phyloP scores from a whole-genome alignment of 2,113 vertebrate species.

The Athene cunicularia region DNA sequence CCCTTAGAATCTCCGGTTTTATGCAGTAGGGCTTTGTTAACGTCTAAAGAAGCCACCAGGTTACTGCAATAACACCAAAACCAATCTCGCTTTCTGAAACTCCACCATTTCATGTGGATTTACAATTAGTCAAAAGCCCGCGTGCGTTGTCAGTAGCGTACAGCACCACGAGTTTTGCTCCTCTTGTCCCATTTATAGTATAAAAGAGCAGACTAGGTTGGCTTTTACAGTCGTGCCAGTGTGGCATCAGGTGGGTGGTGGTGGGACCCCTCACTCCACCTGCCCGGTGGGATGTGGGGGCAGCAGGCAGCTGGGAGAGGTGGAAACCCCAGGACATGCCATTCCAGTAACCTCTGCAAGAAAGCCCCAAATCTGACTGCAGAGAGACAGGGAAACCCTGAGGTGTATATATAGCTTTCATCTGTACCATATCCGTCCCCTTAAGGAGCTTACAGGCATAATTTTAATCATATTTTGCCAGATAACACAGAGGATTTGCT shows the following conservation, averaged over 20 bases:
- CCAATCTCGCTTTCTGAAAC: neutral
- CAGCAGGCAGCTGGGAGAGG: neutral
- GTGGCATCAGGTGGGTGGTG: fast-evolving
- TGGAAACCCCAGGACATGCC: neutral
- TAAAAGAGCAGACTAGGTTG: neutral
- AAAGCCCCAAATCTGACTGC: neutral
- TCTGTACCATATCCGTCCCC: neutral
- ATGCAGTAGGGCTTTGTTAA: neutral
- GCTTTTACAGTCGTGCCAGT: fast-evolving
- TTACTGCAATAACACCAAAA: neutral
- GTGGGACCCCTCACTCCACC: neutral
- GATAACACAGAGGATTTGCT: neutral
- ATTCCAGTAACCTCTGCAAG: neutral
- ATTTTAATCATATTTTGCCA: neutral
- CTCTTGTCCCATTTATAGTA: fast-evolving
- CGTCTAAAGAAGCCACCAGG: neutral
- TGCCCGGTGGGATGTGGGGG: neutral
- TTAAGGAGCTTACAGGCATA: neutral
- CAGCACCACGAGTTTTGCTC: fast-evolving
- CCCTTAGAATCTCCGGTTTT: neutral
- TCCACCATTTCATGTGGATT: fast-evolving
- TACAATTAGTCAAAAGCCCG: neutral
- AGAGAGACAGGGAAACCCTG: neutral
- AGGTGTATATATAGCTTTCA: neutral
- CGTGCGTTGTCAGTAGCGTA: fast-evolving